These are phyloP conservation scores for Mythimna vitellina DNA, from an alignment of 2,888 invertebrate species.

Conservation along the genomic window DNA sequence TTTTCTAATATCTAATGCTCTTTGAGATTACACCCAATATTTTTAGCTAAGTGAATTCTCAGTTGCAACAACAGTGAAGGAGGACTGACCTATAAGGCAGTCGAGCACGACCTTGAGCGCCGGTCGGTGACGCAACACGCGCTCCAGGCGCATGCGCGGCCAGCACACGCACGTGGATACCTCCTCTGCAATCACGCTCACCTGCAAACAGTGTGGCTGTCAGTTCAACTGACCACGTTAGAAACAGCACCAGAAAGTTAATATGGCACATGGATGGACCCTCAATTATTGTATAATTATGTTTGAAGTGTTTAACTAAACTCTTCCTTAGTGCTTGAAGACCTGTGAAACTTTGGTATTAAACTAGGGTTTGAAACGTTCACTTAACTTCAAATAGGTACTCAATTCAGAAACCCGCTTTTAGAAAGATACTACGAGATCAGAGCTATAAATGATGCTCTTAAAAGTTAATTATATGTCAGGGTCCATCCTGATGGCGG, in stretches of 20 bases:
- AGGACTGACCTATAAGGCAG: constrained; percentile 93
- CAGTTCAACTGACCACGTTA: constrained; percentile 28
- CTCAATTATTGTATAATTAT: too few species aligned
- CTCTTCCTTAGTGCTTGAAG: too few species aligned
- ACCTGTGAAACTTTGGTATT: too few species aligned
- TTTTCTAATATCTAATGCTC: neutral
- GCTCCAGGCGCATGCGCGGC: constrained; percentile 94
- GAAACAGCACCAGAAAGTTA: neutral
- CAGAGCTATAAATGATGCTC: neutral
- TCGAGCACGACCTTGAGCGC: constrained; percentile 94
- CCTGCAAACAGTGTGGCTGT: constrained; percentile 80
- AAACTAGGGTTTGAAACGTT: too few species aligned
- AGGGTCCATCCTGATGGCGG: too few species aligned
- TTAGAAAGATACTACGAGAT: neutral
- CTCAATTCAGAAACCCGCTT: neutral
- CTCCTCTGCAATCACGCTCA: constrained; percentile 94
- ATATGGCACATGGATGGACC: neutral
- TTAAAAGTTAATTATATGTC: too few species aligned
- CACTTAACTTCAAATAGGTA: too few species aligned
- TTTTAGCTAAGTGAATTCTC: constrained; percentile 8
- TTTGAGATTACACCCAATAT: neutral
- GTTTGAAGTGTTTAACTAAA: too few species aligned
- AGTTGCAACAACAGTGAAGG: constrained; percentile 53
- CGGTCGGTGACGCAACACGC: constrained; percentile 94
- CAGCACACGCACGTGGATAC: constrained; percentile 94